Conservation (phyloP, 2,888 invertebrate genomes). For the Eustalomyia histrio region DNA sequence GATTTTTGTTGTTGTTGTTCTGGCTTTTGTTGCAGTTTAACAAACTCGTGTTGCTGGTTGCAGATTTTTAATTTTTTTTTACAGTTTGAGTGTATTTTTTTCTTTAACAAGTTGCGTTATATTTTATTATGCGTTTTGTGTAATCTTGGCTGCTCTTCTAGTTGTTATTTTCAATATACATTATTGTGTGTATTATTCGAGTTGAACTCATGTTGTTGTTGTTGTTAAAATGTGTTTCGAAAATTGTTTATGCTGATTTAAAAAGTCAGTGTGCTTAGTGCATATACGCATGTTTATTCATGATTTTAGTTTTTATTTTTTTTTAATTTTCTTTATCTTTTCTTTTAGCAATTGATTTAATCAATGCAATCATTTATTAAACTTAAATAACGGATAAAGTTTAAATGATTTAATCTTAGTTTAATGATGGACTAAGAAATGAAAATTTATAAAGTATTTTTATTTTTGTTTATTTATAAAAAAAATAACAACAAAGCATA, state of each 20-base stretch:
- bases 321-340: not conserved
- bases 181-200: not conserved
- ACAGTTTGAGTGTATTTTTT: not conserved
- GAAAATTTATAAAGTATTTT: too few species aligned
- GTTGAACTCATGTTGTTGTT: not conserved
- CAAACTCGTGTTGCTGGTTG: constrained; percentile 1
- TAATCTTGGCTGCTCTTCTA: not conserved
- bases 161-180: not conserved
- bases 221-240: too few species aligned
- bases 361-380: constrained; percentile 2
- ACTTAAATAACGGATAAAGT: constrained; percentile 4
- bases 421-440: not conserved
- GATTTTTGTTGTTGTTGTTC: not conserved
- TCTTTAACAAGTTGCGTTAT: not conserved
- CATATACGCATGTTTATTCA: not conserved
- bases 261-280: not conserved
- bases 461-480: too few species aligned
- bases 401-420: constrained; percentile 4
- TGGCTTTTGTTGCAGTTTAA: not conserved
- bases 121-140: constrained; percentile 7
- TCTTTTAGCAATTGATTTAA: constrained; percentile 2
- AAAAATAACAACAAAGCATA: too few species aligned
- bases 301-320: not conserved
- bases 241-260: not conserved
- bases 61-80: not conserved